Percentiles rank a stretch among this genome's conserved stretches.
These are phyloP conservation scores for Dasyurus viverrinus DNA, from an alignment of 2,113 vertebrate species.

Conservation along the genomic window DNA sequence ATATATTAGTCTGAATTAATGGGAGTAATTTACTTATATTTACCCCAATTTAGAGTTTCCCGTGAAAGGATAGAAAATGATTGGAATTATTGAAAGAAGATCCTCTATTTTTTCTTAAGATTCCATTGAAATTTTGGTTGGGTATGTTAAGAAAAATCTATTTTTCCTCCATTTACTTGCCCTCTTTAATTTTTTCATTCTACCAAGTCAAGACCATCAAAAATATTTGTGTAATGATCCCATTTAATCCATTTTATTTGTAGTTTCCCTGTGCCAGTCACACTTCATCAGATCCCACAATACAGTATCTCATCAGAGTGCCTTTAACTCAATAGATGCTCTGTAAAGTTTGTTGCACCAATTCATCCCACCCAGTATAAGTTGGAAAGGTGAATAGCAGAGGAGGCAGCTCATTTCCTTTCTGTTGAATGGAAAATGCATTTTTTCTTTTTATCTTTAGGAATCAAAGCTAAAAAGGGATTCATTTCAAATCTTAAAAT, in stretches of 20 bases:
- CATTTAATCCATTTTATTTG: neutral
- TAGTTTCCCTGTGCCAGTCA: neutral
- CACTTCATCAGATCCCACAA: neutral
- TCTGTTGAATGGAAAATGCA: neutral
- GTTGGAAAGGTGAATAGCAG: constrained; percentile 13
- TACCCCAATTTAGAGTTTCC: neutral
- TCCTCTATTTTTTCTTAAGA: neutral
- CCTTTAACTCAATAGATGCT: neutral
- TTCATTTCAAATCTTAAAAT: constrained; percentile 49
- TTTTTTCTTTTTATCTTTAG: constrained; percentile 34
- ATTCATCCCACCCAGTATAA: neutral
- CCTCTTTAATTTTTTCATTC: neutral
- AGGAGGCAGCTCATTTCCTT: constrained; percentile 30
- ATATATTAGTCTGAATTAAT: neutral
- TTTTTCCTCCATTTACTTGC: neutral
- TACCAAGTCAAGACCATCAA: neutral
- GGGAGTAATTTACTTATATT: neutral
- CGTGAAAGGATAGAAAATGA: neutral
- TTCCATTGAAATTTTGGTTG: neutral
- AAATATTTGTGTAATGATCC: neutral
- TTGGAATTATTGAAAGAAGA: neutral
- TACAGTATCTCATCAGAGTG: neutral
- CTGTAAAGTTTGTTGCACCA: constrained; percentile 7
- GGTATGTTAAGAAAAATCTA: neutral
- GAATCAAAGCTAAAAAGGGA: constrained; percentile 43